Evolutionary conservation across 2,888 invertebrate genomes (phyloP).

Genomic region (Gandaritis pyraliata): DNA sequence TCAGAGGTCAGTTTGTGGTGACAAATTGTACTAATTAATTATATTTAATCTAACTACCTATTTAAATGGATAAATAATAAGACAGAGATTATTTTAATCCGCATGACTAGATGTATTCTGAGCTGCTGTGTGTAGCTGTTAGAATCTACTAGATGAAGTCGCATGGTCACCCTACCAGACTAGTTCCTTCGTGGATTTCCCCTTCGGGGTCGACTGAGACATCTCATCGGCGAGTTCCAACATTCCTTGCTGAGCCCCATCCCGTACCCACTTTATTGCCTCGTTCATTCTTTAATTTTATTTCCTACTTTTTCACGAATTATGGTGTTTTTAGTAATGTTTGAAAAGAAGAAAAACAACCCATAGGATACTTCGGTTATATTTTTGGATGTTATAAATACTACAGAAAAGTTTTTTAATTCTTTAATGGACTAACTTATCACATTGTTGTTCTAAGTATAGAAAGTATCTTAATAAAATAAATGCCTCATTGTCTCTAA

Average conservation of each 20-base stretch:
- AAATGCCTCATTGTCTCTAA: no score
- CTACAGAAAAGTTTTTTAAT: not conserved
- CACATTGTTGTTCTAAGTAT: no score
- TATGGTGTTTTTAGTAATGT: slow-evolving; percentile 24
- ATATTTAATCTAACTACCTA: no score
- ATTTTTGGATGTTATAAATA: not conserved
- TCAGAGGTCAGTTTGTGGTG: not conserved
- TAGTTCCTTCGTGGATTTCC: slow-evolving; percentile 32
- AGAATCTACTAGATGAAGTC: not conserved
- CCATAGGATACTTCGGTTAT: not conserved
- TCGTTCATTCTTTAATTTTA: slow-evolving; percentile 34
- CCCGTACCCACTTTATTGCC: slow-evolving; percentile 38
- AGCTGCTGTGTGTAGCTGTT: not conserved
- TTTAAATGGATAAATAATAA: no score
- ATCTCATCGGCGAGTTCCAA: slow-evolving; percentile 31
- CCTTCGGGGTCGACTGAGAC: slow-evolving; percentile 34
- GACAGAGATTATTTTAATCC: no score
- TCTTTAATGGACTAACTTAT: not conserved
- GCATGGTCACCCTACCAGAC: slow-evolving; percentile 26
- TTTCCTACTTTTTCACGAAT: slow-evolving; percentile 23
- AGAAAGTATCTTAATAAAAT: no score
- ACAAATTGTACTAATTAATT: no score
- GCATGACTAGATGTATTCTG: no score
- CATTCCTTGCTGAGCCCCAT: slow-evolving; percentile 30
- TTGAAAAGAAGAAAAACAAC: slow-evolving; percentile 13